These are phyloP conservation scores for Acrocephalus arundinaceus DNA, from an alignment of 2,113 vertebrate genomes.

Conservation along the genomic window DNA sequence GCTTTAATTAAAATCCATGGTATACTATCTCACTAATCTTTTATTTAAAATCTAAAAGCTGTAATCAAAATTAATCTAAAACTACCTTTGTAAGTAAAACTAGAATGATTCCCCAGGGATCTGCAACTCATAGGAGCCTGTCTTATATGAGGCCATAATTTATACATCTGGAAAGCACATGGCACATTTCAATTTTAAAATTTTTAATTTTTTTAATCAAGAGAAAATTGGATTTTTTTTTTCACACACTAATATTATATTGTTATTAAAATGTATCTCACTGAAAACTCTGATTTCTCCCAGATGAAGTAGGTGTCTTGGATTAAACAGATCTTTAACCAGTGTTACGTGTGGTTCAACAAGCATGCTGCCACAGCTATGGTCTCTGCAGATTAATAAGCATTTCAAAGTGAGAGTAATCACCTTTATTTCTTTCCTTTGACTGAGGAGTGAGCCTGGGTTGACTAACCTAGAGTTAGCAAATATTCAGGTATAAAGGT, in stretches of 20 bases:
- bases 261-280: background rate
- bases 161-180: background rate
- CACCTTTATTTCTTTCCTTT: background rate
- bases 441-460: background rate
- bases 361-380: background rate
- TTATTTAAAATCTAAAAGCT: background rate
- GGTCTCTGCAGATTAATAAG: background rate
- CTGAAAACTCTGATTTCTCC: background rate
- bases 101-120: background rate
- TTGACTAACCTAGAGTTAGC: background rate
- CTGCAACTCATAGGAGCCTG: background rate
- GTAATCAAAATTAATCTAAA: background rate
- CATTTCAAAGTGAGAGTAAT: background rate
- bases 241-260: background rate
- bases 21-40: background rate
- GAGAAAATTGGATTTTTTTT: background rate
- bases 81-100: background rate
- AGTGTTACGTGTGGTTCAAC: rapidly evolving
- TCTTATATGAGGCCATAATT: background rate
- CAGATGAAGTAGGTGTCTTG: background rate
- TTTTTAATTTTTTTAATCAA: background rate
- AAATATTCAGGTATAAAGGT: background rate
- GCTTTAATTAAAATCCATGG: background rate
- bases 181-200: background rate
- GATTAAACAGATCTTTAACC: background rate